These are phyloP conservation scores for Axea sp. DNA, from an alignment of 2,888 invertebrate genomes.

Conservation along the genomic window DNA sequence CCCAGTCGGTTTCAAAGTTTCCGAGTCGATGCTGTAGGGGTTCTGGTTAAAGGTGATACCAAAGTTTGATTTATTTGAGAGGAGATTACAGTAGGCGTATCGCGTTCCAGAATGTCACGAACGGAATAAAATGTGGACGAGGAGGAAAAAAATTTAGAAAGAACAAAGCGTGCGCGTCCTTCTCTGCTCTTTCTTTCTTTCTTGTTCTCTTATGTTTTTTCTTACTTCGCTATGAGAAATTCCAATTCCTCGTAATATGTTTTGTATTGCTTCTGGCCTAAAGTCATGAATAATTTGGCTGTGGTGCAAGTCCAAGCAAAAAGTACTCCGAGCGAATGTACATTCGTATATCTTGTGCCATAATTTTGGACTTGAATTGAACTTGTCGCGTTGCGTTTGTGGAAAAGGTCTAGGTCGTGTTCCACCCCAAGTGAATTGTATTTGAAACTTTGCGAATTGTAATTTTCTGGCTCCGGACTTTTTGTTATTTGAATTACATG, in stretches of 20 bases:
- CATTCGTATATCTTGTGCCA: constrained; percentile 24
- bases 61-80: constrained; percentile 79
- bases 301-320: constrained; percentile 21
- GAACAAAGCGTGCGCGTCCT: constrained; percentile 50
- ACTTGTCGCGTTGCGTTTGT: constrained; percentile 48
- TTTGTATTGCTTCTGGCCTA: constrained; percentile 59
- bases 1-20: constrained; percentile 76
- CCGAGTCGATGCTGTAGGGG: constrained; percentile 61
- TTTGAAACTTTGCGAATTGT: constrained; percentile 52
- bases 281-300: constrained; percentile 54
- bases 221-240: constrained; percentile 58
- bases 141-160: constrained; percentile 49
- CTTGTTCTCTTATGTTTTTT: constrained; percentile 62
- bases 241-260: constrained; percentile 56
- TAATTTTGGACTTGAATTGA: constrained; percentile 57
- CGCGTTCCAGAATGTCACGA: constrained; percentile 54
- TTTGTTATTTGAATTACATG: constrained; percentile 41
- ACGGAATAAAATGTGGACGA: constrained; percentile 62
- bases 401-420: constrained; percentile 60
- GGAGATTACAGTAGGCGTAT: constrained; percentile 74
- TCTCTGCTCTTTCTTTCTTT: constrained; percentile 63
- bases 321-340: constrained; percentile 26
- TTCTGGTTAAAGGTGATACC: constrained; percentile 71
- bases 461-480: constrained; percentile 29
- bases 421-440: constrained; percentile 38